phyloP scores from a whole-genome alignment of 2,113 vertebrate species.

The Cynoglossus semilaevis region DNA sequence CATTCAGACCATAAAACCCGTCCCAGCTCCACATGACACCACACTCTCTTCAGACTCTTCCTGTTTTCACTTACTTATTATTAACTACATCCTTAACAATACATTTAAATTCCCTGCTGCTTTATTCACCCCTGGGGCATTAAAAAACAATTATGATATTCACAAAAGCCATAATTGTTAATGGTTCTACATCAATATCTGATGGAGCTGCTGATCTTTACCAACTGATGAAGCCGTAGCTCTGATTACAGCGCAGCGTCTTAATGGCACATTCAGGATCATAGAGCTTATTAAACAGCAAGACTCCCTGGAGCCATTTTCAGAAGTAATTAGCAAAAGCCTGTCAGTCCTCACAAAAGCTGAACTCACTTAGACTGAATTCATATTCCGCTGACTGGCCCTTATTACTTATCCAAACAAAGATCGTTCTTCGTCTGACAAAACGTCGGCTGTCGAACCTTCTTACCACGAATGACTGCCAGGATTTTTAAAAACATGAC shows the following conservation, averaged over 20 bases:
- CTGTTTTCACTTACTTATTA: conserved; percentile 11
- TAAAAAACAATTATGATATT: conserved; percentile 22
- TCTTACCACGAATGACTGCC: too few relatives aligned
- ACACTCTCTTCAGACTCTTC: background rate
- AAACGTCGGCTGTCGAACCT: too few relatives aligned
- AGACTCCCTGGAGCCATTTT: conserved; percentile 29
- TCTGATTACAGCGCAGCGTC: conserved; percentile 34
- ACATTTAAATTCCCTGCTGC: background rate
- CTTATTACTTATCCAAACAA: too few relatives aligned
- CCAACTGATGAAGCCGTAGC: conserved; percentile 17
- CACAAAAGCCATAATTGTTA: conserved; percentile 17
- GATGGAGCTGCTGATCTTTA: background rate
- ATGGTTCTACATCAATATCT: conserved; percentile 17
- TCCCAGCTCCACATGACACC: background rate
- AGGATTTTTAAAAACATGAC: too few relatives aligned
- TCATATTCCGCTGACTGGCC: background rate
- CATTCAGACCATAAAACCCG: background rate
- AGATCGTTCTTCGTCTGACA: background rate
- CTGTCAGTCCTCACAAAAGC: conserved; percentile 20
- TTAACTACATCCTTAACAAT: conserved; percentile 9
- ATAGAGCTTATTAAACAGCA: conserved; percentile 32
- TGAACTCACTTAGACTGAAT: conserved; percentile 7
- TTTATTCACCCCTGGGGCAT: conserved; percentile 9
- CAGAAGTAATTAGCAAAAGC: conserved; percentile 25
- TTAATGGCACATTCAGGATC: conserved; percentile 36